A percentile compares a stretch with the other conserved stretches of the same genome.
Evolutionary conservation across 2,888 invertebrate species (phyloP).

Genomic region (Trichacis sp.): DNA sequence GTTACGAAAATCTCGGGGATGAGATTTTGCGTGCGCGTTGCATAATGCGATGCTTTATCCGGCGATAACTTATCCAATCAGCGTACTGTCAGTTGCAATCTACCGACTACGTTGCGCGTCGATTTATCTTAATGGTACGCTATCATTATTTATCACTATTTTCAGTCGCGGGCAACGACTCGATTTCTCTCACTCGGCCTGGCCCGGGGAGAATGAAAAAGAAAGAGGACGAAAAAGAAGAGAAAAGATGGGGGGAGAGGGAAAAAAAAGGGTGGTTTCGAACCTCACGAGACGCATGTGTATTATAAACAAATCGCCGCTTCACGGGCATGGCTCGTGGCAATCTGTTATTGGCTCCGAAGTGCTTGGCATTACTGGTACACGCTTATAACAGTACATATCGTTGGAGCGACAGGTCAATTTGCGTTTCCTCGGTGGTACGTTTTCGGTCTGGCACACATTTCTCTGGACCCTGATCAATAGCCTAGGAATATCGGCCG

Average conservation of each 20-base stretch:
- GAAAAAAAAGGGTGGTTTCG: no score
- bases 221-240: conserved; percentile 25
- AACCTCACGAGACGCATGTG: conserved; percentile 33
- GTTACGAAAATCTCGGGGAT: conserved; percentile 42
- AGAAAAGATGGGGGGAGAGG: neutral
- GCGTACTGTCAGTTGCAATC: conserved; percentile 63
- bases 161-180: conserved; percentile 54
- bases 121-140: conserved; percentile 65
- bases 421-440: conserved; percentile 47
- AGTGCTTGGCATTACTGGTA: conserved; percentile 29
- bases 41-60: conserved; percentile 57
- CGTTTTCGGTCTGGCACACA: conserved; percentile 36
- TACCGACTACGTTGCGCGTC: conserved; percentile 59
- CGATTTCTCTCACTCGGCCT: conserved; percentile 50
- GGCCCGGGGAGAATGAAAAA: conserved; percentile 7
- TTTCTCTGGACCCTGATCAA: conserved; percentile 12
- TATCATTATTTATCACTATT: conserved; percentile 65
- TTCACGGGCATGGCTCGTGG: conserved; percentile 35
- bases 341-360: conserved; percentile 37
- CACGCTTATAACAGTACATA: conserved; percentile 32
- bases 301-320: conserved; percentile 43
- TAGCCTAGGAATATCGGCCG: no score
- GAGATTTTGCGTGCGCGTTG: conserved; percentile 47
- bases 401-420: conserved; percentile 51
- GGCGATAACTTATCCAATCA: conserved; percentile 66